Conservation (phyloP, 2,113 vertebrate species). For the Dromiciops gliroides region DNA sequence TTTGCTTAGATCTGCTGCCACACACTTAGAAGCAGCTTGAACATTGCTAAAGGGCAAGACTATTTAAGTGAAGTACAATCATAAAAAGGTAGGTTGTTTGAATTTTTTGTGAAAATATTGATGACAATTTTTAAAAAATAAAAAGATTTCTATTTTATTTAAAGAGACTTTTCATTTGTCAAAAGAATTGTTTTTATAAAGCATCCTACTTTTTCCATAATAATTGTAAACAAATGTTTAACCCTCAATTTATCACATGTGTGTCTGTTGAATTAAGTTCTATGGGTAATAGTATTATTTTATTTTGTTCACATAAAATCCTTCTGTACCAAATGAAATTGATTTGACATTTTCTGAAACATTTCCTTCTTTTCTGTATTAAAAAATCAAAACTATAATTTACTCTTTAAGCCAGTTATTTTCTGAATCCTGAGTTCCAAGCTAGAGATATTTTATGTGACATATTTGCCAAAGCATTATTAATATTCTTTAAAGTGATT, state of each 20-base stretch:
- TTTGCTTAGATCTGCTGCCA: constrained; percentile 27
- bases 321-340: neutral
- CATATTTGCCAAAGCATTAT: constrained; percentile 66
- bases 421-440: constrained; percentile 57
- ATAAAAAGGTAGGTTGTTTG: constrained; percentile 30
- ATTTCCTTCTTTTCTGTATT: neutral
- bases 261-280: constrained; percentile 37
- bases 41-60: constrained; percentile 44
- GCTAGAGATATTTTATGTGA: constrained; percentile 64
- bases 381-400: neutral
- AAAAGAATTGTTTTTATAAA: constrained; percentile 50
- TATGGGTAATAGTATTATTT: constrained; percentile 48
- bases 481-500: constrained; percentile 75
- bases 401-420: constrained; percentile 22
- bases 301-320: constrained; percentile 37
- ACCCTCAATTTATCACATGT: constrained; percentile 48
- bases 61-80: constrained; percentile 60
- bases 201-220: constrained; percentile 48
- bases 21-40: neutral
- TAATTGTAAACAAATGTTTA: constrained; percentile 67
- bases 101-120: neutral
- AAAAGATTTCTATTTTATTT: neutral
- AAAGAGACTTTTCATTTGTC: neutral
- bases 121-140: neutral
- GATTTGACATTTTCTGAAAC: neutral